phyloP scores from a whole-genome alignment of 2,797 vertebrate species.

The Protosalanx chinensis region DNA sequence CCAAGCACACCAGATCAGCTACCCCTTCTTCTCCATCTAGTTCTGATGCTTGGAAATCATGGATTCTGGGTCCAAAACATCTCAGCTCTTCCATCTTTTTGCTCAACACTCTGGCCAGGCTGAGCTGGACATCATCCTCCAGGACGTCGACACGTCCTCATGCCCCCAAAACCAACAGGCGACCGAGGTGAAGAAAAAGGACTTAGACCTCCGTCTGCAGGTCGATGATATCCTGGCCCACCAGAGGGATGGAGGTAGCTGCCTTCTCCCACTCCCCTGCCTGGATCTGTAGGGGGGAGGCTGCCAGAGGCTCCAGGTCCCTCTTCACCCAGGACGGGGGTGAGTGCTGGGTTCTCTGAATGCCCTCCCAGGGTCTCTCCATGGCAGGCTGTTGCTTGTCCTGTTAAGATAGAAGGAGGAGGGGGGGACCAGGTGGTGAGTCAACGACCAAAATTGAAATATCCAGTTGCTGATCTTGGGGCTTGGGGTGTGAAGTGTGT shows the following conservation, averaged over 20 bases:
- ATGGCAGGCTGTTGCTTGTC: conserved; percentile 92
- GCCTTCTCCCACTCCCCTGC: conserved; percentile 97
- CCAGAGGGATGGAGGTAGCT: conserved; percentile 89
- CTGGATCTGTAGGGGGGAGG: conserved; percentile 90
- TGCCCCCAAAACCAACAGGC: conserved; percentile 63
- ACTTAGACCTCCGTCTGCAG: conserved; percentile 99
- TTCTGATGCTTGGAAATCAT: conserved; percentile 70
- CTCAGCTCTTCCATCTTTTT: conserved; percentile 30
- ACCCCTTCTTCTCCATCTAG: conserved; percentile 35
- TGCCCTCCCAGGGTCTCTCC: conserved; percentile 96
- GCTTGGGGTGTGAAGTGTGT: too few species aligned
- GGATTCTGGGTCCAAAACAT: conserved; percentile 65
- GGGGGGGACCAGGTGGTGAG: conserved; percentile 31
- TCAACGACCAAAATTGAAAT: conserved; percentile 14
- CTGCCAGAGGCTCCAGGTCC: conserved; percentile 89
- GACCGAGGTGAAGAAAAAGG: conserved; percentile 69
- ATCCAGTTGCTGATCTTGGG: not conserved
- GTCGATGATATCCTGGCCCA: conserved; percentile 98
- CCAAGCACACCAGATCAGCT: conserved; percentile 39
- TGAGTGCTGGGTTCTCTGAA: conserved; percentile 86
- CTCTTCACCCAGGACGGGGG: conserved; percentile 94
- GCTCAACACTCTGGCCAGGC: not conserved
- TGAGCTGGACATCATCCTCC: conserved; percentile 39
- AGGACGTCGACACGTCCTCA: conserved; percentile 45
- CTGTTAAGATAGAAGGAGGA: conserved; percentile 64